A percentile compares a stretch with the other conserved stretches of the same genome.
Evolutionary conservation across 1,140 invertebrate genomes (phyloP).

Genomic region (Sycophaga agraensis): DNA sequence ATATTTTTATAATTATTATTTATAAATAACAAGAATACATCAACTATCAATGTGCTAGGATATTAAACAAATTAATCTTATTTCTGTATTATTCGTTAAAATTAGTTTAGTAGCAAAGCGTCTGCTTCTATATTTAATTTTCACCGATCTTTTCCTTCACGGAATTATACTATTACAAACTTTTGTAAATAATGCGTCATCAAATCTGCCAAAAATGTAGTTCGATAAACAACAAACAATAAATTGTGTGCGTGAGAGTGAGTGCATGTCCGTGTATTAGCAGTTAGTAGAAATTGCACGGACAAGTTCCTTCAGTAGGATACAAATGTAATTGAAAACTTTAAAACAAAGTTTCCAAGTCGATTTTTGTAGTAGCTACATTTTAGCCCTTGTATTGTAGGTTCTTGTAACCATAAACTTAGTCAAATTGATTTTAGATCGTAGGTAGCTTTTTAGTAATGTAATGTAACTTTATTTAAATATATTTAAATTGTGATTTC

Average conservation of each 20-base stretch:
- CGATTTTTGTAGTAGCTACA: constrained; percentile 19
- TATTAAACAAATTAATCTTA: too few species aligned
- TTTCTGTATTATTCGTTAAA: too few species aligned
- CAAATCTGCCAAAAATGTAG: constrained; percentile 27
- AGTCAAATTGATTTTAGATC: too few species aligned
- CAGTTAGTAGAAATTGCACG: constrained; percentile 32
- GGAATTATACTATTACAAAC: not conserved
- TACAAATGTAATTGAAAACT: constrained; percentile 28
- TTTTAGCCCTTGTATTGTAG: not conserved
- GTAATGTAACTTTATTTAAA: too few species aligned
- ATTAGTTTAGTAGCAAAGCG: too few species aligned
- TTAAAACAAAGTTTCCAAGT: constrained; percentile 19
- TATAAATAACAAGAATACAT: too few species aligned
- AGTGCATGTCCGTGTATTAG: constrained; percentile 30
- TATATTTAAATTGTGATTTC: not conserved
- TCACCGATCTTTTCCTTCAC: not conserved
- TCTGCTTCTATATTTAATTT: too few species aligned
- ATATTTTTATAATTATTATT: too few species aligned
- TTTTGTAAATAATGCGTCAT: constrained; percentile 24
- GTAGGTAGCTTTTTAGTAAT: too few species aligned
- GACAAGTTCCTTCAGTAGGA: constrained; percentile 31
- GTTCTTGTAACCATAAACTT: too few species aligned
- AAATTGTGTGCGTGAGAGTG: constrained; percentile 19
- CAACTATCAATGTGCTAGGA: too few species aligned
- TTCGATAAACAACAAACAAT: constrained; percentile 25